phyloP scores from a whole-genome alignment of 2,113 vertebrate species.

The Acanthochromis polyacanthus region DNA sequence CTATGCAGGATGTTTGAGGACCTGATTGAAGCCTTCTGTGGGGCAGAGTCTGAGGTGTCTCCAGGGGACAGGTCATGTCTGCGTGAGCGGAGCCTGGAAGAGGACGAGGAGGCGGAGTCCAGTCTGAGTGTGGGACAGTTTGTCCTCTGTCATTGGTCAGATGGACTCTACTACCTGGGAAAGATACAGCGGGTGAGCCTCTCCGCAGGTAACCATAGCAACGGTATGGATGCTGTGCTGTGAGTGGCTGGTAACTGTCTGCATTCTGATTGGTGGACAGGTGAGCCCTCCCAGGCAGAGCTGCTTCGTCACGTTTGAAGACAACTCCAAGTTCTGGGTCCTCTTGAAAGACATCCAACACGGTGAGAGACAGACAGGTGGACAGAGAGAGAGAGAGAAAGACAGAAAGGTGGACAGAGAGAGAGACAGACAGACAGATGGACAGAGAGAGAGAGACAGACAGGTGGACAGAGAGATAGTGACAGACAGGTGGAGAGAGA shows the following conservation, averaged over 20 bases:
- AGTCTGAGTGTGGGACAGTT: constrained; percentile 92
- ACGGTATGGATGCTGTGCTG: background rate
- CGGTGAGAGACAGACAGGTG: constrained; percentile 77
- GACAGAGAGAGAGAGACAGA: too few relatives aligned
- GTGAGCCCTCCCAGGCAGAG: constrained; percentile 94
- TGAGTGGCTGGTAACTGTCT: constrained; percentile 7
- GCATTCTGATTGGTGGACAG: constrained; percentile 75
- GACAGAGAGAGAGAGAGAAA: constrained; percentile 26
- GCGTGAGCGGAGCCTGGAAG: constrained; percentile 75
- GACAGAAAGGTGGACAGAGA: background rate
- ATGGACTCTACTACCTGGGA: constrained; percentile 96
- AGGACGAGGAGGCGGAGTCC: constrained; percentile 81
- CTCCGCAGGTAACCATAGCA: background rate
- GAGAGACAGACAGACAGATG: too few relatives aligned
- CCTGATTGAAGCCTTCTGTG: constrained; percentile 53
- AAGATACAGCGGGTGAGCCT: constrained; percentile 93
- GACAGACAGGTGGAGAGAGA: too few relatives aligned
- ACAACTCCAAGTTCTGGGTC: constrained; percentile 98
- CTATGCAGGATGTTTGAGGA: constrained; percentile 79
- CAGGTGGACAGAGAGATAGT: too few relatives aligned
- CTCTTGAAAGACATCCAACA: constrained; percentile 88
- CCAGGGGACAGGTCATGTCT: constrained; percentile 56
- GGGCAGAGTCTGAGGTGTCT: constrained; percentile 74
- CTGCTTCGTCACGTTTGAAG: constrained; percentile 96
- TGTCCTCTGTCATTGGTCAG: constrained; percentile 96